These are phyloP conservation scores for Mimachlamys varia DNA, from an alignment of 2,888 invertebrate species.

Conservation along the genomic window DNA sequence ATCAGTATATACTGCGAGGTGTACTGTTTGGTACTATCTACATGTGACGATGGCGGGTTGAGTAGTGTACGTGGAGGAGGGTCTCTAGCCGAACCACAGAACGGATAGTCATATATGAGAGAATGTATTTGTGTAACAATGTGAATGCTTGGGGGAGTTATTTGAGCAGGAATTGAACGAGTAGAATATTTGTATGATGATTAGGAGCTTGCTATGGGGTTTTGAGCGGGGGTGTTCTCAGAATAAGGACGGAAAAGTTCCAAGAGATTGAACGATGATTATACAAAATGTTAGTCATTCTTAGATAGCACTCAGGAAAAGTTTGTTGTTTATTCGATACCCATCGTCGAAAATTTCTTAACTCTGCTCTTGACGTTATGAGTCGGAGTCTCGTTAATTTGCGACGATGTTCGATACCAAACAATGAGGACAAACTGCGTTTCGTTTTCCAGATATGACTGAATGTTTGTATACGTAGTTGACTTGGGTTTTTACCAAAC, in stretches of 20 bases:
- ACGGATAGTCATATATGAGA: background rate
- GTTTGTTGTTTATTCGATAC: background rate
- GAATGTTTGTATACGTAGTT: too few species aligned
- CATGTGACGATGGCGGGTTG: background rate
- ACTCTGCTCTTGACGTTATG: background rate
- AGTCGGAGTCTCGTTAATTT: too few species aligned
- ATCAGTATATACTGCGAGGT: background rate
- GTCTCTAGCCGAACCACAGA: too few species aligned
- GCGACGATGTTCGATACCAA: too few species aligned
- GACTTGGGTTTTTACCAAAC: too few species aligned
- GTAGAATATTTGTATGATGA: background rate
- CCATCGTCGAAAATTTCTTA: background rate
- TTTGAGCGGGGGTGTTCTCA: background rate
- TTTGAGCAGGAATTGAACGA: background rate
- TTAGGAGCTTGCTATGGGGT: background rate
- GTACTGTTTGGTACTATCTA: background rate
- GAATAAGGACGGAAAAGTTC: background rate
- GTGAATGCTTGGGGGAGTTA: background rate
- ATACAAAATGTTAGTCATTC: background rate
- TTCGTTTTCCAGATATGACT: too few species aligned
- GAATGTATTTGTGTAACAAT: background rate
- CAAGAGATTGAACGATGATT: background rate
- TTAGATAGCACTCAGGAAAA: background rate
- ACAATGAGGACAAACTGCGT: too few species aligned
- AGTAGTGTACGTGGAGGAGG: background rate